Conservation (phyloP, 2,797 vertebrate genomes). For the Ateles fusciceps region DNA sequence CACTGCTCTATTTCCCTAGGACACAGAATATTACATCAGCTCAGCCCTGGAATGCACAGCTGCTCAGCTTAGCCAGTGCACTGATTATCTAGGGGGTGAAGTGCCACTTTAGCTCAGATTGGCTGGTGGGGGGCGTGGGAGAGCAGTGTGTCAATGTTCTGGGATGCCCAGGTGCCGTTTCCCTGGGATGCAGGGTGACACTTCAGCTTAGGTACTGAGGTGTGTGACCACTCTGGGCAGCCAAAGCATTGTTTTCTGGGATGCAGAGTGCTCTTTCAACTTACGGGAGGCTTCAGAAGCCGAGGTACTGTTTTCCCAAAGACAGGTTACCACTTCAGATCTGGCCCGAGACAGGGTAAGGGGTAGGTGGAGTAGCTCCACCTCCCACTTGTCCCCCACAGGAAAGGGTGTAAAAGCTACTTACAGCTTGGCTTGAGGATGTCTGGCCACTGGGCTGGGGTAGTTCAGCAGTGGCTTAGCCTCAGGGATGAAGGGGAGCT, state of each 20-base stretch:
- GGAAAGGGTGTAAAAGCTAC: background rate
- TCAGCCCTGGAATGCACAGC: background rate
- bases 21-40: background rate
- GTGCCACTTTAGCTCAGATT: background rate
- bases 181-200: background rate
- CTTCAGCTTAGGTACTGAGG: background rate
- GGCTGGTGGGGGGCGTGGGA: background rate
- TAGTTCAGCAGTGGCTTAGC: background rate
- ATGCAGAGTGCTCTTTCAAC: background rate
- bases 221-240: background rate
- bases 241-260: background rate
- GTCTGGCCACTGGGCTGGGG: background rate
- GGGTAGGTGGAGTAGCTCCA: background rate
- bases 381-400: background rate
- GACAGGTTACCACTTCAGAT: background rate
- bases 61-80: background rate
- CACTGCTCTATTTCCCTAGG: background rate
- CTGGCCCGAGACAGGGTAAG: no score
- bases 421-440: background rate
- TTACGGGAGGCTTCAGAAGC: background rate
- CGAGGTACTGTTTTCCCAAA: background rate
- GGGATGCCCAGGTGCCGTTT: background rate
- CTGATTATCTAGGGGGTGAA: background rate
- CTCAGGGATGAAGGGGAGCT: background rate
- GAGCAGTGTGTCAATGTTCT: background rate